phyloP scores from a whole-genome alignment of 2,797 vertebrate species.

The Siniperca undulata region DNA sequence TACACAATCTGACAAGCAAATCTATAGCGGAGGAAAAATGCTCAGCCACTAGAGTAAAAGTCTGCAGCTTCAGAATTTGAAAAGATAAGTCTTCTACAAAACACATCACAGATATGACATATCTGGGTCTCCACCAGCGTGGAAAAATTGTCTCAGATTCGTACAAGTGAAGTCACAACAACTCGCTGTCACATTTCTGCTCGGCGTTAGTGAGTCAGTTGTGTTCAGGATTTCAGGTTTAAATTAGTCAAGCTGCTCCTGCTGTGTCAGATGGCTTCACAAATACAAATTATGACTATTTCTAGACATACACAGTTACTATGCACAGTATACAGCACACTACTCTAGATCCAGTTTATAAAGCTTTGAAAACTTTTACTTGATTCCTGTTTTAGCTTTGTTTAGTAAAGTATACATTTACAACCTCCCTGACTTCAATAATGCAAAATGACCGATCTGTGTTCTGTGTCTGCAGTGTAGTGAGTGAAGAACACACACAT shows the following conservation, averaged over 20 bases:
- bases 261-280: constrained; percentile 15
- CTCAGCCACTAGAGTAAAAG: constrained; percentile 65
- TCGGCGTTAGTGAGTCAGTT: constrained; percentile 44
- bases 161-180: constrained; percentile 62
- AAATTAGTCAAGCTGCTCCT: constrained; percentile 54
- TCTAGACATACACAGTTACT: not conserved
- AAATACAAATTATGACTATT: constrained; percentile 28
- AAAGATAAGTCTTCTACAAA: constrained; percentile 71
- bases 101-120: constrained; percentile 72
- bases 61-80: constrained; percentile 64
- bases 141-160: constrained; percentile 59
- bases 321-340: not conserved
- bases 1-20: constrained; percentile 80
- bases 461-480: not conserved
- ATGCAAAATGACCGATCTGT: not conserved
- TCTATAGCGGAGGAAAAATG: constrained; percentile 55
- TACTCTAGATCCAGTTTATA: not conserved
- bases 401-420: not conserved
- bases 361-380: not conserved
- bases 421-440: not conserved
- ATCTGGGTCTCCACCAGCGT: constrained; percentile 77
- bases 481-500: not conserved
- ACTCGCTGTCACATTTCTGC: constrained; percentile 48
- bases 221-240: constrained; percentile 57
- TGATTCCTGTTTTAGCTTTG: not conserved